These are phyloP conservation scores for Helogale parvula DNA, from an alignment of 2,113 vertebrate genomes.

Conservation along the genomic window DNA sequence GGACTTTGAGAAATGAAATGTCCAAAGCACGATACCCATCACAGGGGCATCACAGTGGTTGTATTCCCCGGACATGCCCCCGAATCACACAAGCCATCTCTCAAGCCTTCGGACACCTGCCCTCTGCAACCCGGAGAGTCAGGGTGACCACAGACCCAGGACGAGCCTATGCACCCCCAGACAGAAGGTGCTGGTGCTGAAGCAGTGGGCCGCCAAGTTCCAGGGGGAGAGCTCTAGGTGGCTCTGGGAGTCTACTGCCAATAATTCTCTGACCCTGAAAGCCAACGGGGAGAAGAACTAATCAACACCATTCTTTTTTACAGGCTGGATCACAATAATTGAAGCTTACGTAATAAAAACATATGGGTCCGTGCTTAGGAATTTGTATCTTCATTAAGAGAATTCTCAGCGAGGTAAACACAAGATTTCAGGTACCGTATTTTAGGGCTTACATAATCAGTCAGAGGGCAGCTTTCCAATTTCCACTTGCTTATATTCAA, in stretches of 20 bases:
- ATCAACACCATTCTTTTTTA: constrained; percentile 18
- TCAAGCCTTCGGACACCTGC: neutral
- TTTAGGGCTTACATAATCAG: constrained; percentile 64
- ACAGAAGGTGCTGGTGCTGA: neutral
- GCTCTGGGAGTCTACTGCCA: neutral
- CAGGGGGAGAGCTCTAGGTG: neutral
- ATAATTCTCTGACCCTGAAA: neutral
- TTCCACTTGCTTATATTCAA: constrained; percentile 48
- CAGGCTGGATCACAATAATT: constrained; percentile 38
- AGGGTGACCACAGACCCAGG: neutral
- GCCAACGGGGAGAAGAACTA: neutral
- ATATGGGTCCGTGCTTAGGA: neutral
- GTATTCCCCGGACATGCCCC: rapidly evolving
- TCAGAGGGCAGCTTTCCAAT: constrained; percentile 37
- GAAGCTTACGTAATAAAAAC: constrained; percentile 61
- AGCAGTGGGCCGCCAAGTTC: neutral
- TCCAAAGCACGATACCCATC: neutral
- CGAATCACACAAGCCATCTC: rapidly evolving
- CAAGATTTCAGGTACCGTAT: constrained; percentile 53
- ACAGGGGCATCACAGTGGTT: rapidly evolving
- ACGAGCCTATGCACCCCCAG: neutral
- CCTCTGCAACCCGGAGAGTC: neutral
- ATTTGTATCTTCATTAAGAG: constrained; percentile 57
- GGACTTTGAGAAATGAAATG: neutral
- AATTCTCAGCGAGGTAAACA: constrained; percentile 62